Evolutionary conservation across 30 jellyfish, hydroid and myxozoan genomes (phyloP).

Genomic region (Nemopilema nomurai): DNA sequence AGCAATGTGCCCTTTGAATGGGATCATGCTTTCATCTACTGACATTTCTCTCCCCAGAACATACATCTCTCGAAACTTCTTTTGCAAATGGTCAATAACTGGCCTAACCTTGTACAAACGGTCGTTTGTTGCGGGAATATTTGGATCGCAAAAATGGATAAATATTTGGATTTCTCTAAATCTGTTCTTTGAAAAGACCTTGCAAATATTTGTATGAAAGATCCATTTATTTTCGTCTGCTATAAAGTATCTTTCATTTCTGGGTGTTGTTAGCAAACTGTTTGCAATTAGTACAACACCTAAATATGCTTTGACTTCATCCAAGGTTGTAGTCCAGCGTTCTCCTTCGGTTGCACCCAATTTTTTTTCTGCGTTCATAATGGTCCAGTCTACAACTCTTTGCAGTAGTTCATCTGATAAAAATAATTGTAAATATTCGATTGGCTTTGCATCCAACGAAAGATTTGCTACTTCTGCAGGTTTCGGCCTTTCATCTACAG

Average conservation of each 20-base stretch:
- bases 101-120: background rate
- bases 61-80: background rate
- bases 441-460: slow-evolving; percentile 17
- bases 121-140: background rate
- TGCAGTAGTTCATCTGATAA: slow-evolving; percentile 10
- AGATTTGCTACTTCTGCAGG: slow-evolving; percentile 13
- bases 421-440: slow-evolving; percentile 1
- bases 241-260: slow-evolving; percentile 11
- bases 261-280: slow-evolving; percentile 11
- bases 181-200: background rate
- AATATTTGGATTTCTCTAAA: background rate
- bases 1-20: background rate
- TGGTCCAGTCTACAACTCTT: slow-evolving; percentile 1
- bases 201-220: background rate
- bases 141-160: background rate
- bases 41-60: background rate
- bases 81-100: background rate
- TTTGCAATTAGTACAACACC: slow-evolving; percentile 9
- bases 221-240: slow-evolving; percentile 1
- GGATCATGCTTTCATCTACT: background rate
- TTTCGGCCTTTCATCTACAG: slow-evolving; percentile 6
- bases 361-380: background rate
- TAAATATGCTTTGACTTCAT: slow-evolving; percentile 4
- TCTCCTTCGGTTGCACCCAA: background rate
- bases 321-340: background rate